phyloP scores from a whole-genome alignment of 2,113 vertebrate genomes.

The Anser cygnoides region DNA sequence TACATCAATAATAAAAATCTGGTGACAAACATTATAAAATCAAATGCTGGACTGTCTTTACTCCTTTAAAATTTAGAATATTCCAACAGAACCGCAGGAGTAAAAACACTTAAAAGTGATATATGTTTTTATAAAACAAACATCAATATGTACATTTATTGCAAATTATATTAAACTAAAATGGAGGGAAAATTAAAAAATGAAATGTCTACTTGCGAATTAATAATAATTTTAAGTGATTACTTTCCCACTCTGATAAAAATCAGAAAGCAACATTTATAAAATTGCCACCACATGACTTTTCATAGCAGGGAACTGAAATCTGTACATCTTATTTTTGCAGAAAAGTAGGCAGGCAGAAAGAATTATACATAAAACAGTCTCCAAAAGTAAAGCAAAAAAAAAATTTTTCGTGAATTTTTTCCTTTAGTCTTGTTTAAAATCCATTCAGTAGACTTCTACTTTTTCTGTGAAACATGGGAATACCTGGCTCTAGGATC shows the following conservation, averaged over 20 bases:
- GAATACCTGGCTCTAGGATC: conserved; percentile 73
- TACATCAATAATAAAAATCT: conserved; percentile 86
- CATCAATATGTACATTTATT: conserved; percentile 86
- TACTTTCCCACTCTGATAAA: conserved; percentile 84
- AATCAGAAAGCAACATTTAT: conserved; percentile 85
- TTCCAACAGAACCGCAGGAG: conserved; percentile 78
- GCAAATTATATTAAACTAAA: conserved; percentile 87
- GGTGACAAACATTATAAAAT: conserved; percentile 85
- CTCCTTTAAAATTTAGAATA: conserved; percentile 82
- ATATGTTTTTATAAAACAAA: conserved; percentile 83
- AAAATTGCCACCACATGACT: conserved; percentile 85
- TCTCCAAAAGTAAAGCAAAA: conserved; percentile 82
- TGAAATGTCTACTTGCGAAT: conserved; percentile 82
- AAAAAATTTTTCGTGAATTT: conserved; percentile 48
- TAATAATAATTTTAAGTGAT: conserved; percentile 79
- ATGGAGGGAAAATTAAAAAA: conserved; percentile 76
- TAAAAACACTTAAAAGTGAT: conserved; percentile 82
- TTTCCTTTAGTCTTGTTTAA: conserved; percentile 67
- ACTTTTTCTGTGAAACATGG: conserved; percentile 69
- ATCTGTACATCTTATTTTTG: conserved; percentile 86
- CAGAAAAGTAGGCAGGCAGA: conserved; percentile 85
- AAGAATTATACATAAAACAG: conserved; percentile 85
- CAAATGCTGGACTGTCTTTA: conserved; percentile 80
- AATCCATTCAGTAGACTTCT: conserved; percentile 77
- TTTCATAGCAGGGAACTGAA: conserved; percentile 83